A percentile compares a stretch with the other conserved stretches of the same genome.
phyloP scores from a whole-genome alignment of 2,113 vertebrate genomes.

The Gnathonemus longibarbis region DNA sequence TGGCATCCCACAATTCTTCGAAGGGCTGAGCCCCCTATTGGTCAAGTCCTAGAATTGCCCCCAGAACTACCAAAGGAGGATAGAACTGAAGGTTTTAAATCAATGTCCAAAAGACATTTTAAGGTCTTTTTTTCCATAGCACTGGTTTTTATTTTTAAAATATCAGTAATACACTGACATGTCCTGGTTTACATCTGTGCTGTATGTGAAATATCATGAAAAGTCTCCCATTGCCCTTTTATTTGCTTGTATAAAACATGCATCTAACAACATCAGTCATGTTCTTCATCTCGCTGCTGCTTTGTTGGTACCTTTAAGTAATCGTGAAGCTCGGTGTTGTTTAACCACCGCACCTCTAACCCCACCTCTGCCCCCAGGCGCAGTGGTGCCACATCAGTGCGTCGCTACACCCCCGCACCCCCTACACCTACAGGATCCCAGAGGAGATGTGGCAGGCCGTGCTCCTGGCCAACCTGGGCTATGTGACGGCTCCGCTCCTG shows the following conservation, averaged over 20 bases:
- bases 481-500: conserved; percentile 56
- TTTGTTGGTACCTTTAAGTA: neutral
- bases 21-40: neutral
- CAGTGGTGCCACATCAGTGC: conserved; percentile 85
- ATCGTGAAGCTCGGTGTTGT: neutral
- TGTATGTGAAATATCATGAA: neutral
- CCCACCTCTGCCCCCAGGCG: conserved; percentile 49
- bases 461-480: conserved; percentile 65
- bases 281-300: neutral
- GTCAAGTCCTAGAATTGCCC: neutral
- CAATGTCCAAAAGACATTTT: neutral
- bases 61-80: neutral
- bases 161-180: neutral
- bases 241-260: neutral
- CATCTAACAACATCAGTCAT: neutral
- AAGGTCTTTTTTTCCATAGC: neutral
- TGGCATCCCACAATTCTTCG: neutral
- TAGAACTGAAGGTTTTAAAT: neutral
- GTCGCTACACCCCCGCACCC: conserved; percentile 75
- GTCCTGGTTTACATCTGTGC: neutral
- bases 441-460: conserved; percentile 66
- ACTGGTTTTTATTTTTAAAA: neutral
- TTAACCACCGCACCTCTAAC: neutral
- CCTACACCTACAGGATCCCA: conserved; percentile 85
- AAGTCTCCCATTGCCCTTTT: neutral